Conservation (phyloP, 2,888 invertebrate species). For the Seira ritae region DNA sequence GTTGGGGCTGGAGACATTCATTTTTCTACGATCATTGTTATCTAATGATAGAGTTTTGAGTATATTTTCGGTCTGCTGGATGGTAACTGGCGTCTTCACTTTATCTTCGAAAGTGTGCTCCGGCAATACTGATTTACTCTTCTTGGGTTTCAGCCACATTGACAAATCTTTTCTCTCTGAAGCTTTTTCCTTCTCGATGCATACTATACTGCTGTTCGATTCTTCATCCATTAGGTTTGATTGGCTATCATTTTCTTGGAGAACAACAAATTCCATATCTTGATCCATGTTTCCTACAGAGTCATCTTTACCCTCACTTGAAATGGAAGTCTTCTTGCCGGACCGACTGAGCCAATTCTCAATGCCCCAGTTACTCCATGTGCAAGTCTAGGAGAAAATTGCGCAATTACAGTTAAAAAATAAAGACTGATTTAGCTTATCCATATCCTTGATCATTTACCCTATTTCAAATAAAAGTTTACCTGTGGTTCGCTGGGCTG, state of each 20-base stretch:
- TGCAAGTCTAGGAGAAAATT: not conserved
- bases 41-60: no score
- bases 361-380: constrained; percentile 26
- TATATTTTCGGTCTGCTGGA: constrained; percentile 26
- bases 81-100: not conserved
- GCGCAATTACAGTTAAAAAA: not conserved
- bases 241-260: not conserved
- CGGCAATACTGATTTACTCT: constrained; percentile 30
- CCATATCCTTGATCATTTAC: no score
- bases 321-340: not conserved
- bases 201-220: constrained; percentile 61
- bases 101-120: no score
- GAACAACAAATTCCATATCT: not conserved
- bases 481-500: no score
- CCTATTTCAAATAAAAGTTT: no score
- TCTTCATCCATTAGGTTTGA: constrained; percentile 34
- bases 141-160: constrained; percentile 67
- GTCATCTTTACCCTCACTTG: constrained; percentile 48
- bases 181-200: constrained; percentile 43
- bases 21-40: no score
- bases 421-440: no score
- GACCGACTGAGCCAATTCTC: constrained; percentile 30
- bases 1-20: no score
- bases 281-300: constrained; percentile 35
- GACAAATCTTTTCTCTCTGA: constrained; percentile 48